A percentile compares a stretch with the other conserved stretches of the same genome.
Evolutionary conservation across 2,797 vertebrate species (phyloP).

Genomic region (Macropodus opercularis): DNA sequence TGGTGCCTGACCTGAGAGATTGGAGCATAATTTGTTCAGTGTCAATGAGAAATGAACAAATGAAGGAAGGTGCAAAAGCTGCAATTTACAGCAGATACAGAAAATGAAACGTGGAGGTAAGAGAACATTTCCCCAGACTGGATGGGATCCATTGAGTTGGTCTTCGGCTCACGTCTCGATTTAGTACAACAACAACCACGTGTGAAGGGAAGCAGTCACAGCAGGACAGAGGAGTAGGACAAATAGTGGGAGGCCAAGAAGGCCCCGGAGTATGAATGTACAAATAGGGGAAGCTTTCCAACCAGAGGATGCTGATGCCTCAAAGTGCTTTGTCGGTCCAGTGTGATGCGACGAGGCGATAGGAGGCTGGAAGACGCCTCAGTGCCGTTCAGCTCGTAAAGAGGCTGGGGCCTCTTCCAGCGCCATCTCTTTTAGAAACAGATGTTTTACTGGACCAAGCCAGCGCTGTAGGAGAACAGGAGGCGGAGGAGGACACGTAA

Average conservation of each 20-base stretch:
- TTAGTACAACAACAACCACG: constrained; percentile 67
- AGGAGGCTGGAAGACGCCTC: constrained; percentile 47
- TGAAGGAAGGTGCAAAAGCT: background rate
- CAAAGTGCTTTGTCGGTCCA: constrained; percentile 5
- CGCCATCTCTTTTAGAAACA: constrained; percentile 50
- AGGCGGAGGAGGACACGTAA: constrained; percentile 18
- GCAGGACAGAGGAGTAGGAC: background rate
- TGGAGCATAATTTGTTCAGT: background rate
- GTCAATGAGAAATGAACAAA: background rate
- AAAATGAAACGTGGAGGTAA: background rate
- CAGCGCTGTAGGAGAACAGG: constrained; percentile 12
- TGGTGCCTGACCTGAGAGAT: background rate
- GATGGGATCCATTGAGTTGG: no score
- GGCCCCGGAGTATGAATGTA: constrained; percentile 3
- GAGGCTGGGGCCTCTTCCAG: constrained; percentile 46
- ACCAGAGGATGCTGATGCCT: background rate
- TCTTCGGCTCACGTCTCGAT: no score
- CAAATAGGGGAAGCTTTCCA: background rate
- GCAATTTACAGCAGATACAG: background rate
- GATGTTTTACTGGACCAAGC: constrained; percentile 60
- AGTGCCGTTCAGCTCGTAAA: constrained; percentile 52
- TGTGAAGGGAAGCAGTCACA: constrained; percentile 14
- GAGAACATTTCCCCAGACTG: background rate
- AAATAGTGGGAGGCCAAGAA: background rate
- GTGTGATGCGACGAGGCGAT: constrained; percentile 11